phyloP scores from a whole-genome alignment of 2,113 vertebrate genomes.

The Ctenodactylus gundi region DNA sequence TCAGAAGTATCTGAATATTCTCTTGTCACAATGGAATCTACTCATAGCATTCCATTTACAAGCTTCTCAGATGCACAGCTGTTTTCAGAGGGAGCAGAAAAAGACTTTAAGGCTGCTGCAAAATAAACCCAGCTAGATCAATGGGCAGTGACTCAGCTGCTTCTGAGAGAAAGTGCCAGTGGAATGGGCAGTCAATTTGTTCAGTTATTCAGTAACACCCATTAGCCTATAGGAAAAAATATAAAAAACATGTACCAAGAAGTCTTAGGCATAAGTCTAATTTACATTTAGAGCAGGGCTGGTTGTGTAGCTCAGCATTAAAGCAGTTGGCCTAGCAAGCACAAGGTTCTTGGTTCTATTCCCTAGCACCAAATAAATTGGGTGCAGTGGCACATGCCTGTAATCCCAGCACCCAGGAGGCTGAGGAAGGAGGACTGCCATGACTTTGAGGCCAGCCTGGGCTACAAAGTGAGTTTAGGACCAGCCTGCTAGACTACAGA shows the following conservation, averaged over 20 bases:
- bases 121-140: conserved; percentile 50
- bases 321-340: too few relatives aligned
- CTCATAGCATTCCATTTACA: conserved; percentile 47
- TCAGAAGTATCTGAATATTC: background rate
- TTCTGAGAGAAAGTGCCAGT: background rate
- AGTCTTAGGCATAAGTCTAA: background rate
- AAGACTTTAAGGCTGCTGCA: conserved; percentile 25
- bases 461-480: too few relatives aligned
- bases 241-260: too few relatives aligned
- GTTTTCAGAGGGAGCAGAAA: conserved; percentile 9
- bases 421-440: too few relatives aligned
- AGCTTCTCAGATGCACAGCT: conserved; percentile 27
- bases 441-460: too few relatives aligned
- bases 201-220: background rate
- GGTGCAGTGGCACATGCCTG: too few relatives aligned
- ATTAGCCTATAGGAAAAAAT: background rate
- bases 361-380: too few relatives aligned
- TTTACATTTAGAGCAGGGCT: background rate
- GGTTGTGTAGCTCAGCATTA: too few relatives aligned
- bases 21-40: background rate
- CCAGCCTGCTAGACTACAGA: too few relatives aligned
- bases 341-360: too few relatives aligned
- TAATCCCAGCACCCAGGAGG: too few relatives aligned
- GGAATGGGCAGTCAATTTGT: background rate
- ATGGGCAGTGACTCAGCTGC: background rate